phyloP scores from a whole-genome alignment of 2,797 vertebrate species.

The Macroramphosus scolopax region DNA sequence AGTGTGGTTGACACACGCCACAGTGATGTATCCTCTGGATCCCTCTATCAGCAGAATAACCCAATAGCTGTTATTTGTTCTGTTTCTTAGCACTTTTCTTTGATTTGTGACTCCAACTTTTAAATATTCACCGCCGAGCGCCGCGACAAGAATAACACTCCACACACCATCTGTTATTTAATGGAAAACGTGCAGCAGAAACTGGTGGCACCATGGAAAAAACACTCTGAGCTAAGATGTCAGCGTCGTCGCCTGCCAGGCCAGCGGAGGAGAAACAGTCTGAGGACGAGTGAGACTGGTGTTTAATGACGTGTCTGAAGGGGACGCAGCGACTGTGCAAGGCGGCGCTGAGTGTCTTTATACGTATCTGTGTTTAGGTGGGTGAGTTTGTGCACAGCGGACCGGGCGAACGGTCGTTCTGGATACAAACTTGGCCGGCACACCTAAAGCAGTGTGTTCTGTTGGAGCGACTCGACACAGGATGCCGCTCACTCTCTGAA shows the following conservation, averaged over 20 bases:
- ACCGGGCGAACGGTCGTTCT: constrained; percentile 30
- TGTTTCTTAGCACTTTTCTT: no score
- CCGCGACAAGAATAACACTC: not conserved
- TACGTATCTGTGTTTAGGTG: constrained; percentile 2
- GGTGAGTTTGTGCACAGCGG: constrained; percentile 13
- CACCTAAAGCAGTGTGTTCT: constrained; percentile 50
- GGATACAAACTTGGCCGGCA: constrained; percentile 44
- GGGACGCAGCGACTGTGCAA: constrained; percentile 17
- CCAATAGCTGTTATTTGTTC: constrained; percentile 17
- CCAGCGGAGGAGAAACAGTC: constrained; percentile 24
- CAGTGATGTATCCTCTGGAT: constrained; percentile 50
- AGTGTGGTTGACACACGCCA: constrained; percentile 47
- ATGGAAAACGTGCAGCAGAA: constrained; percentile 22
- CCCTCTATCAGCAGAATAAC: constrained; percentile 30
- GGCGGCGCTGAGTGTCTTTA: not conserved
- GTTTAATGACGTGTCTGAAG: constrained; percentile 43
- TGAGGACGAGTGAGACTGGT: constrained; percentile 10
- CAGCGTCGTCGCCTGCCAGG: constrained; percentile 24
- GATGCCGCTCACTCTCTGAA: constrained; percentile 48
- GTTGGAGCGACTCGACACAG: constrained; percentile 51
- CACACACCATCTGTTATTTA: constrained; percentile 19
- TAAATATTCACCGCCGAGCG: constrained; percentile 19
- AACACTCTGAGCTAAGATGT: constrained; percentile 34
- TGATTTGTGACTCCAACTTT: constrained; percentile 17
- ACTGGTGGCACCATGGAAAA: constrained; percentile 35